These are phyloP conservation scores for Acanthosepion esculentum DNA, from an alignment of 2,888 invertebrate genomes.

Conservation along the genomic window DNA sequence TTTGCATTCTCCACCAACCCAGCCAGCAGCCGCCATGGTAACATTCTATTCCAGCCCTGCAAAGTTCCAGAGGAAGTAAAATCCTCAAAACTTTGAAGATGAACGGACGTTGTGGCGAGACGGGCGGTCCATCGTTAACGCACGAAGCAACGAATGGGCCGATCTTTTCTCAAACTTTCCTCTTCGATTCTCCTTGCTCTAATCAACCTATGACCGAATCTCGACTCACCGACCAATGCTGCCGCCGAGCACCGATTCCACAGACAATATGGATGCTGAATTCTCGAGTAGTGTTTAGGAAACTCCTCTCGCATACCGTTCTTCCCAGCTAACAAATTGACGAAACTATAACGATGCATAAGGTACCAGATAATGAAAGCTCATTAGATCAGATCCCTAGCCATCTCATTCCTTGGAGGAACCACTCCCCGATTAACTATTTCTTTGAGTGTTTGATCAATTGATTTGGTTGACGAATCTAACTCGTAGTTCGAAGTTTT, in stretches of 20 bases:
- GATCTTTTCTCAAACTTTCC: not conserved
- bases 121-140: not conserved
- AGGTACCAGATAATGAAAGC: too few relatives aligned
- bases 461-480: too few relatives aligned
- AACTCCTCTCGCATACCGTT: not conserved
- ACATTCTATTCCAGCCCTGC: not conserved
- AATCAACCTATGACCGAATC: conserved; percentile 16
- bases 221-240: not conserved
- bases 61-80: not conserved
- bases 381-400: too few relatives aligned
- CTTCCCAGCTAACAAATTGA: not conserved
- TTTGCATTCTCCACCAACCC: not conserved
- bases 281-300: not conserved
- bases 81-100: conserved; percentile 1
- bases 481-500: too few relatives aligned
- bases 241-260: not conserved
- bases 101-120: not conserved
- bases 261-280: too few relatives aligned
- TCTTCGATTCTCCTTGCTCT: too few relatives aligned
- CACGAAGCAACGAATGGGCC: not conserved
- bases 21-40: not conserved
- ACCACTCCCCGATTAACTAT: too few relatives aligned
- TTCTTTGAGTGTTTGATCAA: too few relatives aligned
- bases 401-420: too few relatives aligned
- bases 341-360: too few relatives aligned